phyloP scores from a whole-genome alignment of 1,140 invertebrate species.

The Gonioctena quinquepunctata region DNA sequence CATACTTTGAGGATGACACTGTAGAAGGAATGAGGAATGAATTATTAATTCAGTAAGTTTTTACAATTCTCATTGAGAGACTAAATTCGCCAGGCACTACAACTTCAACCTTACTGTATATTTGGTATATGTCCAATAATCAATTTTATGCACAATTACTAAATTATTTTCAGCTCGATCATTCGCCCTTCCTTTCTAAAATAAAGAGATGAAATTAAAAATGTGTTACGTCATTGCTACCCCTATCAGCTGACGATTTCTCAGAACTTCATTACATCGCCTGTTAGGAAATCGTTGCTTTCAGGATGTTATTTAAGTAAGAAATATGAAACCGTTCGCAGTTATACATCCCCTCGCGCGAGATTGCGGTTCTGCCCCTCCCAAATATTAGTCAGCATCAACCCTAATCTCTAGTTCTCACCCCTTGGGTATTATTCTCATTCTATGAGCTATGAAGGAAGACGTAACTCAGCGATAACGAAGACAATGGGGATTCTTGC shows the following conservation, averaged over 20 bases:
- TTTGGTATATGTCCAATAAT: no score
- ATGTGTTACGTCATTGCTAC: no score
- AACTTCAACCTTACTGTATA: no score
- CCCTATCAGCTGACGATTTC: neutral
- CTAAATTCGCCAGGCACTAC: no score
- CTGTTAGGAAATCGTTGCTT: neutral
- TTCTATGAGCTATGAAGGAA: neutral
- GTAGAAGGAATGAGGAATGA: no score
- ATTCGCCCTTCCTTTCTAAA: no score
- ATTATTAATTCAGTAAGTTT: no score
- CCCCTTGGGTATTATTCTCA: neutral
- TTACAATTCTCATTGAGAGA: no score
- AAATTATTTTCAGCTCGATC: no score
- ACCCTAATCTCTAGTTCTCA: constrained; percentile 4
- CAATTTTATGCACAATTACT: no score
- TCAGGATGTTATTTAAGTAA: neutral
- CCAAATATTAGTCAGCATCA: constrained; percentile 9
- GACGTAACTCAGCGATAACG: neutral
- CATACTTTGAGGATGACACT: no score
- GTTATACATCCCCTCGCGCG: neutral
- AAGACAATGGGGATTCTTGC: neutral
- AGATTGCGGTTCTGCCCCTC: constrained; percentile 5
- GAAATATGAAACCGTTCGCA: neutral
- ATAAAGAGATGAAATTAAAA: no score
- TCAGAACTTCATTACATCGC: neutral